Conservation (phyloP, 2,888 invertebrate genomes). For the Eueremaeus valkanovi region DNA sequence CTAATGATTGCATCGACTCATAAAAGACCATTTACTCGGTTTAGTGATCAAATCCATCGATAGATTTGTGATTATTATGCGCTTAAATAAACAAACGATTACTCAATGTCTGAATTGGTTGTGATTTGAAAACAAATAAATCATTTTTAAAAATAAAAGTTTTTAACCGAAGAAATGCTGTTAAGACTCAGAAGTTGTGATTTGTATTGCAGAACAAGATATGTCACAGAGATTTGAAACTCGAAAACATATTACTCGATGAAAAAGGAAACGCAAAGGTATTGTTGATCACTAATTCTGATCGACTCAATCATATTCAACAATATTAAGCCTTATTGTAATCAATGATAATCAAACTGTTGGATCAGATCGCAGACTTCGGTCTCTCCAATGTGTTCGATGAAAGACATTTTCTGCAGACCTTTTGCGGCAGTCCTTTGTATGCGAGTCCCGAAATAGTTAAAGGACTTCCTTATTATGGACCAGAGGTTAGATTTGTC, state of each 20-base stretch:
- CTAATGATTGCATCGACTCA: no score
- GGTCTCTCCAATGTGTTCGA: constrained; percentile 96
- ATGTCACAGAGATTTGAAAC: constrained; percentile 90
- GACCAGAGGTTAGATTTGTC: constrained; percentile 69
- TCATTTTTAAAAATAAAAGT: neutral
- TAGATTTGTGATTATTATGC: neutral
- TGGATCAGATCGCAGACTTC: constrained; percentile 98
- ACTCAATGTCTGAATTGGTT: neutral
- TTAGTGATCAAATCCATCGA: neutral
- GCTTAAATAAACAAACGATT: neutral
- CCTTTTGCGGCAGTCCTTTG: constrained; percentile 93
- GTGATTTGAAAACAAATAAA: neutral
- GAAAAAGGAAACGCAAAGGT: constrained; percentile 92
- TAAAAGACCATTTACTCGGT: no score
- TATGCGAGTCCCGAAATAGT: constrained; percentile 98
- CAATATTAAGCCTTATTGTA: constrained; percentile 31
- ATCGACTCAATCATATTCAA: neutral
- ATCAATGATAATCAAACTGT: no score
- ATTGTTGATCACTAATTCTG: constrained; percentile 46
- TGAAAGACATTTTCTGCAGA: constrained; percentile 75
- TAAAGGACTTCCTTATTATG: constrained; percentile 91
- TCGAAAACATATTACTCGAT: constrained; percentile 90
- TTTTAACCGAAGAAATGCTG: neutral
- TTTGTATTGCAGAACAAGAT: constrained; percentile 69
- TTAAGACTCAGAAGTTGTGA: neutral